A percentile compares a stretch with the other conserved stretches of the same genome.
These are phyloP conservation scores for Leptinotarsa defecta DNA, from an alignment of 1,140 invertebrate species.

Conservation along the genomic window DNA sequence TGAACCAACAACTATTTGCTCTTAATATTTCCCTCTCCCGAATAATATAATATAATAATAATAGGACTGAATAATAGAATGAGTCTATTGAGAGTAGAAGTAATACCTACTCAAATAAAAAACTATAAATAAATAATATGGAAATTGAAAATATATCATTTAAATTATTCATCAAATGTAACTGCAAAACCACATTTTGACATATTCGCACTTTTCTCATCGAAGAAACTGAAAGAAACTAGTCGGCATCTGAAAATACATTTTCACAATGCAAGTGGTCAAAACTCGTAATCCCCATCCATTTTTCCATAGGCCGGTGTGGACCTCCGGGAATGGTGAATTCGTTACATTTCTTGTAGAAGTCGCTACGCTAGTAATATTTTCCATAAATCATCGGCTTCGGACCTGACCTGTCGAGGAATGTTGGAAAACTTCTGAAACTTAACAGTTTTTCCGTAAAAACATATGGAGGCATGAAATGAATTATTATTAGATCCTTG, in stretches of 20 bases:
- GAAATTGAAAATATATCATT: no score
- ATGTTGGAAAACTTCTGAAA: conserved; percentile 41
- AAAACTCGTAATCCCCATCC: conserved; percentile 39
- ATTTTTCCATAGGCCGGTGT: conserved; percentile 36
- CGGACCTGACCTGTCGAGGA: conserved; percentile 48
- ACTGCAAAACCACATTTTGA: no score
- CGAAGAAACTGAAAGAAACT: background rate
- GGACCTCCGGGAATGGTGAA: conserved; percentile 37
- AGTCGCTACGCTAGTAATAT: conserved; percentile 40
- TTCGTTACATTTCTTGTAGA: conserved; percentile 44
- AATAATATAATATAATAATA: no score
- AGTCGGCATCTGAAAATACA: conserved; percentile 30
- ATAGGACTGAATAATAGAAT: no score
- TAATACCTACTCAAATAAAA: no score
- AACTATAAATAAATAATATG: no score
- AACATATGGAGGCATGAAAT: conserved; percentile 41
- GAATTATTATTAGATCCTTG: conserved; percentile 47
- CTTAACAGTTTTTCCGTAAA: conserved; percentile 36
- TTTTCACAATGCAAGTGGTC: conserved; percentile 43
- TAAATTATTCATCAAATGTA: no score
- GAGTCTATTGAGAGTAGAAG: no score
- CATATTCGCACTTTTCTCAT: no score
- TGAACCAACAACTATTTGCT: no score
- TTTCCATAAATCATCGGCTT: conserved; percentile 53
- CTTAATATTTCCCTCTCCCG: no score